A percentile compares a stretch with the other conserved stretches of the same genome.
phyloP scores from a whole-genome alignment of 2,888 invertebrate species.

The Sinelater perroti region DNA sequence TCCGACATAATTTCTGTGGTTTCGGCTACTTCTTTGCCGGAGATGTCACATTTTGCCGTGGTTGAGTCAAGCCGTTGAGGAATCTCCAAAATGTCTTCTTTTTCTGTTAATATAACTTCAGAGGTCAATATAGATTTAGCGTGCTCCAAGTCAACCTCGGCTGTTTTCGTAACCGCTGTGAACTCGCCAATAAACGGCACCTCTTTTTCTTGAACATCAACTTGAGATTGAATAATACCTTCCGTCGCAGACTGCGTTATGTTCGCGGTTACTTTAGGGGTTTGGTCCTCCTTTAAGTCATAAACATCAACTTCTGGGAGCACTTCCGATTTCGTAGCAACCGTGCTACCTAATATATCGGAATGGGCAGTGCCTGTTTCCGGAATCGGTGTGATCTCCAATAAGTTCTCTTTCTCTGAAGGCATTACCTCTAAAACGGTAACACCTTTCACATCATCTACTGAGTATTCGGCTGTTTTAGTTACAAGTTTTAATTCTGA shows the following conservation, averaged over 20 bases:
- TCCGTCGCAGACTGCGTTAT: constrained; percentile 17
- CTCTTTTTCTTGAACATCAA: constrained; percentile 54
- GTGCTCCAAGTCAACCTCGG: constrained; percentile 56
- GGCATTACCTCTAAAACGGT: constrained; percentile 61
- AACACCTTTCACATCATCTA: constrained; percentile 58
- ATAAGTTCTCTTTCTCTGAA: constrained; percentile 62
- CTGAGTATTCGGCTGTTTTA: constrained; percentile 58
- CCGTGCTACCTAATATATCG: constrained; percentile 59
- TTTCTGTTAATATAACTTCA: constrained; percentile 64
- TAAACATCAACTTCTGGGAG: constrained; percentile 1
- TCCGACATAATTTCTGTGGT: constrained; percentile 36
- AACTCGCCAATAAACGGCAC: constrained; percentile 17
- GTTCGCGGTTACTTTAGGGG: constrained; percentile 8
- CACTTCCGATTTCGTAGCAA: constrained; percentile 58
- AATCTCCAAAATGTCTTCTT: constrained; percentile 57
- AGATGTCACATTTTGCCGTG: constrained; percentile 50
- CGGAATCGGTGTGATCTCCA: constrained; percentile 55
- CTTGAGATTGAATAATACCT: constrained; percentile 33
- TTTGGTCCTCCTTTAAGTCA: constrained; percentile 8
- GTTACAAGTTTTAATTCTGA: constrained; percentile 16
- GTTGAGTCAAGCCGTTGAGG: constrained; percentile 51
- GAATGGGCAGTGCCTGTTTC: constrained; percentile 50
- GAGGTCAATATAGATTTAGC: constrained; percentile 60
- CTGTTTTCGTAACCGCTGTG: constrained; percentile 50
- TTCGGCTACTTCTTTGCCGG: constrained; percentile 51